phyloP scores from a whole-genome alignment of 1,140 invertebrate species.

The Panulirus ornatus region DNA sequence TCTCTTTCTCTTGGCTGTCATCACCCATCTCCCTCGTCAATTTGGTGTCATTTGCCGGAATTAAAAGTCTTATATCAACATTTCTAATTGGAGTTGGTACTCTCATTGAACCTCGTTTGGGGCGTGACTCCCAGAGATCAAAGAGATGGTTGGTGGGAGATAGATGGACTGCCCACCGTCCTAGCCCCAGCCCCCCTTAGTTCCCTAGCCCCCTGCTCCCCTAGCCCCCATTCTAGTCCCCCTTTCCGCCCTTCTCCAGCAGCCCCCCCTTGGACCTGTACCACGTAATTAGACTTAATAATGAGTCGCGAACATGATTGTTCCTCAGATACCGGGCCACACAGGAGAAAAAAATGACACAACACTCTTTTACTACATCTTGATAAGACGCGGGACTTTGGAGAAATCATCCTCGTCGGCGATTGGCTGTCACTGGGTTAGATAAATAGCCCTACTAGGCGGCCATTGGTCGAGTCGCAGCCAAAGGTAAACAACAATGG shows the following conservation, averaged over 20 bases:
- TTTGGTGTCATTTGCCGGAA: neutral
- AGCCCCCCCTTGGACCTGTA: neutral
- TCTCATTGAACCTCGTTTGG: too few species aligned
- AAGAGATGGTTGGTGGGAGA: too few species aligned
- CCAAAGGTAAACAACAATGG: too few species aligned
- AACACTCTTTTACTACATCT: neutral
- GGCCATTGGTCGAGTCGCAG: too few species aligned
- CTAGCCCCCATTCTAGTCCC: too few species aligned
- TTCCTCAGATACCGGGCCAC: too few species aligned
- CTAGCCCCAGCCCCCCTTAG: too few species aligned
- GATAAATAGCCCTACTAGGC: neutral
- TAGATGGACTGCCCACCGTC: too few species aligned
- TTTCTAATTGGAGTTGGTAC: too few species aligned
- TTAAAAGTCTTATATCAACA: neutral
- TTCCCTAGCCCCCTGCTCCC: too few species aligned
- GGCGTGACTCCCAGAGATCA: too few species aligned
- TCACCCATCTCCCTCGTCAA: neutral
- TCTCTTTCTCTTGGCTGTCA: neutral
- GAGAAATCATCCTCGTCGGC: neutral
- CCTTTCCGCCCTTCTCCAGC: too few species aligned
- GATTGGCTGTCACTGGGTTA: constrained; percentile 15
- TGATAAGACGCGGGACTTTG: neutral
- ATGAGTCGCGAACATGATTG: neutral
- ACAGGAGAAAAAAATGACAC: neutral
- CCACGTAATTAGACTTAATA: constrained; percentile 25